Evolutionary conservation across 1,140 invertebrate genomes (phyloP).

Genomic region (Sarcophaga peregrina): DNA sequence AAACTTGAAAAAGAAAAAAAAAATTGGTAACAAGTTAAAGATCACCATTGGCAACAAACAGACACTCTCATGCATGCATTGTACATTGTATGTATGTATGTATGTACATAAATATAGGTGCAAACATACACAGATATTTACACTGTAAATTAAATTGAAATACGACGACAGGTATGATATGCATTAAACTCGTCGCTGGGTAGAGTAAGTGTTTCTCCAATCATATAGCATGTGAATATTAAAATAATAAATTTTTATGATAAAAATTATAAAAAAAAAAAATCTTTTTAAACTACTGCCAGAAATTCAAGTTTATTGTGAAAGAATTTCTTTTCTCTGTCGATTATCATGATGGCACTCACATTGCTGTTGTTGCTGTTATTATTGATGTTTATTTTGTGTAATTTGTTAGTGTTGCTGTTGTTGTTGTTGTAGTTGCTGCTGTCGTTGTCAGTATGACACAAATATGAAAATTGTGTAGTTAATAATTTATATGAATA

Average conservation of each 20-base stretch:
- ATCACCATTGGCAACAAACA: too few relatives aligned
- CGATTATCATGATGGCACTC: not conserved
- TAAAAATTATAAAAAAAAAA: not conserved
- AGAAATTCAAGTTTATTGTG: conserved; percentile 18
- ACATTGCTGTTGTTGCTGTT: too few relatives aligned
- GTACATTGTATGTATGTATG: not conserved
- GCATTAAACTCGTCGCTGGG: too few relatives aligned
- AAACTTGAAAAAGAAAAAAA: not conserved
- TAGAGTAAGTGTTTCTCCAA: too few relatives aligned
- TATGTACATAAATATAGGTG: not conserved
- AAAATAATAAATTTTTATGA: not conserved
- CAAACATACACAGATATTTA: too few relatives aligned
- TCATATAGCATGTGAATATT: not conserved
- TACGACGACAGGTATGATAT: too few relatives aligned
- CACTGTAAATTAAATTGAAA: too few relatives aligned
- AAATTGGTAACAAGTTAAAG: not conserved
- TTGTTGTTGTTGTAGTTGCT: too few relatives aligned
- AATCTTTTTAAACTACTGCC: not conserved
- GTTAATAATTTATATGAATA: not conserved
- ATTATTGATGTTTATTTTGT: too few relatives aligned
- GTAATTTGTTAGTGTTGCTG: too few relatives aligned
- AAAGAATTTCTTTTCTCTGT: conserved; percentile 8
- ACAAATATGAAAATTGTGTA: conserved; percentile 22
- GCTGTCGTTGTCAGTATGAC: not conserved
- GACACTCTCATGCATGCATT: not conserved